Evolutionary conservation across 2,113 vertebrate species (phyloP).

Genomic region (Anolis sagrei): DNA sequence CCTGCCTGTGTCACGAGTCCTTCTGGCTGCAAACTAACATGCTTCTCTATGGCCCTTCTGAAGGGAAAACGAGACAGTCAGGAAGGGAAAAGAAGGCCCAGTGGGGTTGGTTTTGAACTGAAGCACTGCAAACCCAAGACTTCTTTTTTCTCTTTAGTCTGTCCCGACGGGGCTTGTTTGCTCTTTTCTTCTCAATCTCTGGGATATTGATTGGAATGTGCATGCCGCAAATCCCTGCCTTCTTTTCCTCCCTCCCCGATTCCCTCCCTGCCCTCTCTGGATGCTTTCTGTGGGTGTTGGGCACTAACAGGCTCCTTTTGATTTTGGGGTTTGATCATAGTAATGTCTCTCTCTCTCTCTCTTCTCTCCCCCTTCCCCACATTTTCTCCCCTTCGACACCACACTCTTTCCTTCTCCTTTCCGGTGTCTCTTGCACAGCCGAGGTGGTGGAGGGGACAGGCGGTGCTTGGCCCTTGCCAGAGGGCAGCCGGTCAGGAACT

Average conservation of each 20-base stretch:
- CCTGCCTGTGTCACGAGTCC: no score
- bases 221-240: accelerated
- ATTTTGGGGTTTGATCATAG: accelerated
- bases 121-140: neutral
- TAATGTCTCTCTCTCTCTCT: neutral
- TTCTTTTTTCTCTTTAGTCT: no score
- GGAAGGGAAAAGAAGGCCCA: no score
- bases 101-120: neutral
- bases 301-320: neutral
- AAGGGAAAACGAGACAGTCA: neutral
- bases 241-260: neutral
- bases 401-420: slow-evolving; percentile 10
- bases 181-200: neutral
- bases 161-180: neutral
- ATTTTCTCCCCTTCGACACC: neutral
- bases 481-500: slow-evolving; percentile 71
- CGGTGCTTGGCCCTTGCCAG: slow-evolving; percentile 61
- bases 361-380: neutral
- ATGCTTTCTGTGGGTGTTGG: neutral
- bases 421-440: slow-evolving; percentile 65
- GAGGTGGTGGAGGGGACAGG: slow-evolving; percentile 66
- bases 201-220: neutral
- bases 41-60: neutral
- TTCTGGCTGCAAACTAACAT: neutral
- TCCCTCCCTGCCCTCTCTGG: no score